Conservation (phyloP, 1,140 invertebrate genomes). For the Magallana ariakensis region DNA sequence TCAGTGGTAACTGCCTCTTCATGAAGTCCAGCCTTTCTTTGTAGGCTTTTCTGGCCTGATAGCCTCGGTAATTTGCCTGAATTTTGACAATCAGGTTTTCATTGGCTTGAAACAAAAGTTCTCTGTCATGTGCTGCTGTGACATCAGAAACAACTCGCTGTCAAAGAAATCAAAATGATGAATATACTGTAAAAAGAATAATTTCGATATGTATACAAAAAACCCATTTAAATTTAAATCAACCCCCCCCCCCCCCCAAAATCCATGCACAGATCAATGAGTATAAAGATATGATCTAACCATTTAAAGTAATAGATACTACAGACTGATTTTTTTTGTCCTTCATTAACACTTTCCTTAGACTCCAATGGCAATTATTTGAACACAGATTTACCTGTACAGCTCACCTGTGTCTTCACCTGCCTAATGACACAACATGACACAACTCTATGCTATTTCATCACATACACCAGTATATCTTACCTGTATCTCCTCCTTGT, state of each 20-base stretch:
- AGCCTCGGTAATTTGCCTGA: conserved; percentile 85
- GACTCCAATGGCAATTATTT: too few species aligned
- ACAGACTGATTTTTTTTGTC: too few species aligned
- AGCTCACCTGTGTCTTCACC: not conserved
- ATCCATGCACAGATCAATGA: too few species aligned
- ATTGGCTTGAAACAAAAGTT: conserved; percentile 77
- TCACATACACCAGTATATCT: not conserved
- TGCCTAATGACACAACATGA: not conserved
- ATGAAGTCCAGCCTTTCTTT: conserved; percentile 81
- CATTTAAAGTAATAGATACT: too few species aligned
- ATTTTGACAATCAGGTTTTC: conserved; percentile 80
- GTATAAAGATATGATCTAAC: too few species aligned
- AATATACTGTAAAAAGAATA: not conserved
- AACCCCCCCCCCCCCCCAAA: too few species aligned
- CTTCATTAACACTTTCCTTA: too few species aligned
- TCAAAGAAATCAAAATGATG: not conserved
- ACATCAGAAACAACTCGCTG: conserved; percentile 76
- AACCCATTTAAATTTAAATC: too few species aligned
- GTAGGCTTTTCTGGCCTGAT: conserved; percentile 82
- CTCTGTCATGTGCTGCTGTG: conserved; percentile 75
- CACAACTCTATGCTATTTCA: not conserved
- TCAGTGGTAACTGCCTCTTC: conserved; percentile 81
- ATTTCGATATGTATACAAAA: not conserved
- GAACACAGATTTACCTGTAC: not conserved
- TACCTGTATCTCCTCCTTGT: conserved; percentile 78